These are phyloP conservation scores for Patella ulyssiponensis DNA, from an alignment of 2,888 invertebrate genomes.

Conservation along the genomic window DNA sequence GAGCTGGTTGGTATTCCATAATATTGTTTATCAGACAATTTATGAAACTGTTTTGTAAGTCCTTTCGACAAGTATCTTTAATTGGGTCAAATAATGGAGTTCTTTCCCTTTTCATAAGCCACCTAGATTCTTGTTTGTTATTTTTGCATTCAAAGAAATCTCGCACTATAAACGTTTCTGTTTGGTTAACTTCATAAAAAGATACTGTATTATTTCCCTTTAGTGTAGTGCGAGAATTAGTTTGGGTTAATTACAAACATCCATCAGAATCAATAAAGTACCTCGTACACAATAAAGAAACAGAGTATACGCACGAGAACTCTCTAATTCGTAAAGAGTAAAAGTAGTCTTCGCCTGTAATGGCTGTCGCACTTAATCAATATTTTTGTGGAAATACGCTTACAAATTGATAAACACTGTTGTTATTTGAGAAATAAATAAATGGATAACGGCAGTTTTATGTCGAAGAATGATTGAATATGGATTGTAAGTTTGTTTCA, in stretches of 20 bases:
- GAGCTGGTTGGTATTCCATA: too few relatives aligned
- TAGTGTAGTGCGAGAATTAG: too few relatives aligned
- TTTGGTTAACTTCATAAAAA: too few relatives aligned
- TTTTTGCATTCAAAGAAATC: too few relatives aligned
- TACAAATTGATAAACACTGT: background rate
- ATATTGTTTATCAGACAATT: too few relatives aligned
- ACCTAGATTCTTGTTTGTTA: too few relatives aligned
- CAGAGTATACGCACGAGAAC: conserved; percentile 21
- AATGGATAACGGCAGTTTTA: background rate
- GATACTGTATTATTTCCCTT: too few relatives aligned
- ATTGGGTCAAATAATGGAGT: conserved; percentile 8
- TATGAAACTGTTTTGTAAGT: too few relatives aligned
- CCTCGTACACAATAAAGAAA: background rate
- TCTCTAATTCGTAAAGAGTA: conserved; percentile 22
- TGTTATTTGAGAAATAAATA: background rate
- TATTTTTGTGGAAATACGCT: background rate
- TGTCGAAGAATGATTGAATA: background rate
- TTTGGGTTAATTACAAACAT: too few relatives aligned
- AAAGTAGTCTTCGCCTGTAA: background rate
- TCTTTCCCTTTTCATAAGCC: background rate
- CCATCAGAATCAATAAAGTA: too few relatives aligned
- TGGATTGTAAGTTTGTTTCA: background rate
- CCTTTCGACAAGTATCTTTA: background rate
- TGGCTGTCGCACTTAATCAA: background rate
- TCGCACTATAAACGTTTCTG: too few relatives aligned